These are phyloP conservation scores for Vanessa cardui DNA, from an alignment of 2,888 invertebrate species.

Conservation along the genomic window DNA sequence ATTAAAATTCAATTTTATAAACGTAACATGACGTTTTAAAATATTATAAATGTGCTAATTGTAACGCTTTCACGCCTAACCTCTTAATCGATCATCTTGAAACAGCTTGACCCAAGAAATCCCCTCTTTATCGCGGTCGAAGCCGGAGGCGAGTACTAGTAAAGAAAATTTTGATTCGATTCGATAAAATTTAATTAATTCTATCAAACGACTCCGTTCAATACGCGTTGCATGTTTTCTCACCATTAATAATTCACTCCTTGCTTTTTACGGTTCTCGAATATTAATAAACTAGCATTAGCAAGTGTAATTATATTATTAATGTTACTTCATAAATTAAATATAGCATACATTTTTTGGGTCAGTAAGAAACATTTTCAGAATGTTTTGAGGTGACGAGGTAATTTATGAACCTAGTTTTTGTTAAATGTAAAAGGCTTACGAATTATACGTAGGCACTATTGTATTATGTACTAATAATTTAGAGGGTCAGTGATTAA, in stretches of 20 bases:
- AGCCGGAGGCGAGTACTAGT: too few relatives aligned
- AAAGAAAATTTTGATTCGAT: neutral
- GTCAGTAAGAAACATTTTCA: constrained; percentile 8
- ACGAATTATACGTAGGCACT: too few relatives aligned
- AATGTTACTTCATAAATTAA: constrained; percentile 23
- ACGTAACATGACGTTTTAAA: too few relatives aligned
- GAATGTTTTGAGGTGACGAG: neutral
- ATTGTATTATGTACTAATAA: too few relatives aligned
- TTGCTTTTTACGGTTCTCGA: constrained; percentile 42
- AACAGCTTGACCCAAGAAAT: too few relatives aligned
- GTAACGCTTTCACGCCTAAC: too few relatives aligned
- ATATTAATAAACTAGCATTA: constrained; percentile 43
- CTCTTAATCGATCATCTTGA: too few relatives aligned
- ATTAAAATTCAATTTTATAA: too few relatives aligned
- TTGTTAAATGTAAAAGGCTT: neutral
- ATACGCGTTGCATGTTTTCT: constrained; percentile 50
- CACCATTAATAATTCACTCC: constrained; percentile 59
- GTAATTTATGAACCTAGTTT: neutral
- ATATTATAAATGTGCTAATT: too few relatives aligned
- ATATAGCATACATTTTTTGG: constrained; percentile 8
- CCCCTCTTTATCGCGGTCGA: too few relatives aligned
- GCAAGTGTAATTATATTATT: constrained; percentile 31
- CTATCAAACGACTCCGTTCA: constrained; percentile 36
- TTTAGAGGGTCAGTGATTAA: too few relatives aligned
- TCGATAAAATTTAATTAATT: constrained; percentile 8